Base-by-base conservation (phyloP, 2,113 vertebrate genomes). In the Phylloscopus trochilus region DNA sequence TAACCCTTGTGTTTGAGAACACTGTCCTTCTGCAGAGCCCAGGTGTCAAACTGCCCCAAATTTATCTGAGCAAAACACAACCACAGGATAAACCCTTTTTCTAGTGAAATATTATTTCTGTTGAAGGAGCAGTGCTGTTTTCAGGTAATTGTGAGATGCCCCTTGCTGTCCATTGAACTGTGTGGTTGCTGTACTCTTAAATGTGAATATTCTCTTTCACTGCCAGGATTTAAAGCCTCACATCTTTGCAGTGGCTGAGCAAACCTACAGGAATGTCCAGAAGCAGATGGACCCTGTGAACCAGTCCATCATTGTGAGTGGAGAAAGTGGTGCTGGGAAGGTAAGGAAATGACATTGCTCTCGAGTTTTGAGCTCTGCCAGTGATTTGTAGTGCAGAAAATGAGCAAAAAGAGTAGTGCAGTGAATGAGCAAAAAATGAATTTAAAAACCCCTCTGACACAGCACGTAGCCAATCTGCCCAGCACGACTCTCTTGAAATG, bases 281-380 rank as follows among this genome's bases (percentile, higher is more conserved):
- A 98, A 98, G 79, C 98, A 99, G 93, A 96, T 98, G 46, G 98
- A 98, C 43, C 99, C 98, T 0, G 90, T 98, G 52, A 98, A 99
- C 97, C 99, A 99, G 90, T 99, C 99, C 13, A 97, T 99, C 89
- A 98, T 99, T 93, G 99, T 99, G 94, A 99, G 99, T 43, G 99
- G 99, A 70, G 99, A 99, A 97, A 99, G 99, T 33, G 99, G 99
- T 80, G 99, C 99, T 83, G 99, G 99, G 87, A 99, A 99, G 98
- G 99, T 99, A 98, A 96, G 95, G 47, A 60, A 10, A 33, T 77
- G 33, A 62, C 33, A 11, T n/a, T 85, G 58, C 86, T 84, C 20
- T 80, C 35, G 53, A 60, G 28, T 60, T 93, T 84, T 83, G 86
- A 91, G 86, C 53, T 79, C 47, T 46, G 26, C 21, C 37, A 11